These are phyloP conservation scores for Ivindomyrus marchei DNA, from an alignment of 2,113 vertebrate species.

Conservation along the genomic window DNA sequence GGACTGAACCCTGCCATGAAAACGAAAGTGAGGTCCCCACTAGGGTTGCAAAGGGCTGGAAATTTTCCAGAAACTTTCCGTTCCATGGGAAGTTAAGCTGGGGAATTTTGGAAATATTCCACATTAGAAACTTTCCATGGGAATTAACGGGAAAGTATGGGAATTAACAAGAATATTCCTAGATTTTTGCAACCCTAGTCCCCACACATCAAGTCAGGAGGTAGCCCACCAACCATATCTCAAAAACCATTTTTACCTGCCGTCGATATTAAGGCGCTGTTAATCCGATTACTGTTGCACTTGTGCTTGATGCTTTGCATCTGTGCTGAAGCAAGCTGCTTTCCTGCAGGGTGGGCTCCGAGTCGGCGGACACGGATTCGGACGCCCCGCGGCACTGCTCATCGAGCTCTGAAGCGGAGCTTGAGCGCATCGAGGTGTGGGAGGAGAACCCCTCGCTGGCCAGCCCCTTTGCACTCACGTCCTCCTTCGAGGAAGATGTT, in stretches of 20 bases:
- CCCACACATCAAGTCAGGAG: not conserved
- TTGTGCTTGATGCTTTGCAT: not conserved
- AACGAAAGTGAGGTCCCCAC: too few species aligned
- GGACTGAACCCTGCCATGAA: too few species aligned
- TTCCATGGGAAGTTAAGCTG: too few species aligned
- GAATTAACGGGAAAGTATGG: too few species aligned
- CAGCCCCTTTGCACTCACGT: slow-evolving; percentile 63
- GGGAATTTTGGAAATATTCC: too few species aligned
- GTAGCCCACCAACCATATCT: not conserved
- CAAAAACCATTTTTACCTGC: not conserved
- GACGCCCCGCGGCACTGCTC: slow-evolving; percentile 60
- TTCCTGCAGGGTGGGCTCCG: slow-evolving; percentile 67
- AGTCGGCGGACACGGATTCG: slow-evolving; percentile 64
- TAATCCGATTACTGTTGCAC: not conserved
- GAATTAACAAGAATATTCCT: too few species aligned
- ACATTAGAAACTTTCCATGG: too few species aligned
- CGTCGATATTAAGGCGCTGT: not conserved
- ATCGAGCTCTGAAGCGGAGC: slow-evolving; percentile 64
- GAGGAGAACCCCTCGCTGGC: slow-evolving; percentile 65
- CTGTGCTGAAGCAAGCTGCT: not conserved
- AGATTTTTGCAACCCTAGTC: too few species aligned
- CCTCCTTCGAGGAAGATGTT: slow-evolving; percentile 81
- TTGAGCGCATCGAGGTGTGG: slow-evolving; percentile 46
- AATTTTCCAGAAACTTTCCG: too few species aligned
- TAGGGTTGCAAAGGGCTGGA: too few species aligned